Evolutionary conservation across 2,113 vertebrate species (phyloP).

Genomic region (Otus sunia): DNA sequence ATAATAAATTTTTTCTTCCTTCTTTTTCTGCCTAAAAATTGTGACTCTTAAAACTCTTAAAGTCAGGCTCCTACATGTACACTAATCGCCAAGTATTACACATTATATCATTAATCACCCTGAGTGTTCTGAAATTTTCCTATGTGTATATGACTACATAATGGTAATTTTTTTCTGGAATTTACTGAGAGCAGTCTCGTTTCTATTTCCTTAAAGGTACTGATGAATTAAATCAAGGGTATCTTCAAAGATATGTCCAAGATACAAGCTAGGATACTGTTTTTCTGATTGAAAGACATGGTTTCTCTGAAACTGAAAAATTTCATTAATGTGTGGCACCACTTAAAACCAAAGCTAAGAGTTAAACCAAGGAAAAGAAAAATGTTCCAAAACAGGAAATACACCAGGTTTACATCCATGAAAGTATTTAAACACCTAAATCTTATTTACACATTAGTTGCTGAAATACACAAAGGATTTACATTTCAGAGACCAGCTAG

Average conservation of each 20-base stretch:
- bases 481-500: neutral
- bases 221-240: neutral
- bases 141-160: neutral
- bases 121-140: neutral
- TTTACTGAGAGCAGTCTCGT: neutral
- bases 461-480: neutral
- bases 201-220: neutral
- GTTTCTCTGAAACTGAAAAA: neutral
- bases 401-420: neutral
- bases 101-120: neutral
- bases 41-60: neutral
- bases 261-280: neutral
- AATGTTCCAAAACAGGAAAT: neutral
- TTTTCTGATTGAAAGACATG: neutral
- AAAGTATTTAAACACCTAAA: neutral
- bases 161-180: neutral
- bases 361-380: neutral
- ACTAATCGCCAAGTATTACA: neutral
- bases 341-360: neutral
- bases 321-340: neutral
- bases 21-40: neutral
- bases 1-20: neutral
- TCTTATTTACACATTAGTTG: neutral
- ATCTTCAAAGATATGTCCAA: neutral
- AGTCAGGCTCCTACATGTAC: neutral